Evolutionary conservation across 1,140 invertebrate species (phyloP), one percentile per base, ranked within the genome.

Genomic region (Choristoneura fumiferana): DNA sequence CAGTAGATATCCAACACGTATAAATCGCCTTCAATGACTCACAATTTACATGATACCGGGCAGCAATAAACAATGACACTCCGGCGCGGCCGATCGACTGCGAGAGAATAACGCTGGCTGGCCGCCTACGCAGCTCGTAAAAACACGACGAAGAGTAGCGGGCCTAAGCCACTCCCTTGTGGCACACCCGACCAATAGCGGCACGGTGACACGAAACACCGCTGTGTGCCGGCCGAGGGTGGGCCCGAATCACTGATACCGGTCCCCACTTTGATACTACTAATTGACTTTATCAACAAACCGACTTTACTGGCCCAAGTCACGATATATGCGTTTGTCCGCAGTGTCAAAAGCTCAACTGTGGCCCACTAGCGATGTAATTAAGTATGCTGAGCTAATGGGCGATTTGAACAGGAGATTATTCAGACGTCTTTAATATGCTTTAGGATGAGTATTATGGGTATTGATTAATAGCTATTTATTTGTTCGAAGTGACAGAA

Each of bases 281-380:
- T 88, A 88, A 88, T 88, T 88, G 85, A 85, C 84, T 87, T 87
- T 88, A 88, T 88, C 85, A 88, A 88, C 85, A 88, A 84, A 86
- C 81, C 71, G 80, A 85, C 78, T 84, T 88, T 84, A 87, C 84
- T 81, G 84, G 83, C 74, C 72, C 67, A 66, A 87, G 80, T 84
- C 84, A 89, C 86, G 86, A 89, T 86, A 87, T 86, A 84, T 78
- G 81, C 76, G 82, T 85, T 81, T 86, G 78, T 87, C 82, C 78
- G 79, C 69, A 71, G 80, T 73, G 82, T 89, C 84, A 87, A 89
- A 89, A 84, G 84, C 81, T 80, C 80, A 87, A 85, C 83, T 78
- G 75, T 67, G 71, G 73, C 67, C 69, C 76, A 79, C 80, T 78
- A 71, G 69, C 72, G 67, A 63, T 73, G 74, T 84, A 86, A 88